phyloP scores from a whole-genome alignment of 2,888 invertebrate genomes.

The Meganola albula region DNA sequence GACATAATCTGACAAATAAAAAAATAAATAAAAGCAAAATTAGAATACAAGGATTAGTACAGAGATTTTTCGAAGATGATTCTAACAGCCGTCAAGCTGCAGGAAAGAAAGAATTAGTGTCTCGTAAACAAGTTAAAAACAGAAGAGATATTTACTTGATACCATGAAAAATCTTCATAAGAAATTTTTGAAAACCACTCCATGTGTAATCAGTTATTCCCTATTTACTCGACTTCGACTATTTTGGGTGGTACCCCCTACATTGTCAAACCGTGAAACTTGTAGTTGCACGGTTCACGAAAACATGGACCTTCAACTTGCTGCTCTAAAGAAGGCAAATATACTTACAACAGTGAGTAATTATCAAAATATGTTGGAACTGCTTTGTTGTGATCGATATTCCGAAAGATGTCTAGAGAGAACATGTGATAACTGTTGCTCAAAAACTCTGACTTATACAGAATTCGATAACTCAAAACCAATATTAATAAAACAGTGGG shows the following conservation, averaged over 20 bases:
- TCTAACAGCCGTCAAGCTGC: slow-evolving; percentile 25
- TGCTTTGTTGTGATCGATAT: slow-evolving; percentile 21
- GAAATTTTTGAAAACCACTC: slow-evolving; percentile 20
- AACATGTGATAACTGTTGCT: slow-evolving; percentile 18
- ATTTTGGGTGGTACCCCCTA: slow-evolving; percentile 29
- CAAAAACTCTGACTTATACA: slow-evolving; percentile 21
- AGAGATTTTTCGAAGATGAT: slow-evolving; percentile 28
- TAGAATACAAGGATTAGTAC: too few relatives aligned
- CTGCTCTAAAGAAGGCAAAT: slow-evolving; percentile 14
- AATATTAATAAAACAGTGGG: slow-evolving; percentile 21
- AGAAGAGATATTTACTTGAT: slow-evolving; percentile 27
- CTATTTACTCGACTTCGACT: slow-evolving; percentile 26
- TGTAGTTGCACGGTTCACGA: slow-evolving; percentile 23
- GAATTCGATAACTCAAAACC: slow-evolving; percentile 22
- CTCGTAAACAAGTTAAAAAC: slow-evolving; percentile 27
- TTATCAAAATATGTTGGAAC: slow-evolving; percentile 17
- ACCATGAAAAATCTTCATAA: slow-evolving; percentile 27
- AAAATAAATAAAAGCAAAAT: too few relatives aligned
- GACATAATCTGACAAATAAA: too few relatives aligned
- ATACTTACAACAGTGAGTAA: slow-evolving; percentile 21
- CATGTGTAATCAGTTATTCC: slow-evolving; percentile 15
- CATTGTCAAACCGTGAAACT: slow-evolving; percentile 25
- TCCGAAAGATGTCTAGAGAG: slow-evolving; percentile 20
- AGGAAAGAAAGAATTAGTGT: slow-evolving; percentile 30
- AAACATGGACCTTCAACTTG: slow-evolving; percentile 23